Evolutionary conservation across 2,888 invertebrate species (phyloP).

Genomic region (Noctua janthina): DNA sequence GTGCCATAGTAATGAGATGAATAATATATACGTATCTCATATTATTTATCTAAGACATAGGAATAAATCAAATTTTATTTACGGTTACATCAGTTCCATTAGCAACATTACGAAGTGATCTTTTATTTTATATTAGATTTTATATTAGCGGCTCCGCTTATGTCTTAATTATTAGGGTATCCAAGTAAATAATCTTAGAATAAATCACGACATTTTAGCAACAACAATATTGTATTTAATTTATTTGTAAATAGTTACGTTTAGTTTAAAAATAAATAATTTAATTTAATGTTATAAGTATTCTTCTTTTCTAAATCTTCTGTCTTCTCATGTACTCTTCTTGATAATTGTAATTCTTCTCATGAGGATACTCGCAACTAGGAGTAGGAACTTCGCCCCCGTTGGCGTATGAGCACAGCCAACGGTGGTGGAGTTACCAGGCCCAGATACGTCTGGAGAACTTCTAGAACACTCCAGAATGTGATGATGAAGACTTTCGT

Average conservation of each 20-base stretch:
- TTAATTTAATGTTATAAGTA: background rate
- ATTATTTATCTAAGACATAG: background rate
- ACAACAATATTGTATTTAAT: background rate
- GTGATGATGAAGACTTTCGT: background rate
- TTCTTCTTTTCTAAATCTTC: constrained; percentile 7
- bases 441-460: constrained; percentile 86
- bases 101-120: background rate
- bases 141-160: too few relatives aligned
- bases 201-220: background rate
- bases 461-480: constrained; percentile 48
- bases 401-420: constrained; percentile 92
- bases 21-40: background rate
- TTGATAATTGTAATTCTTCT: constrained; percentile 6
- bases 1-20: background rate
- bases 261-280: background rate
- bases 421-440: constrained; percentile 97
- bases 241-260: too few relatives aligned
- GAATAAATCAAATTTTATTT: background rate
- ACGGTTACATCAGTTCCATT: background rate
- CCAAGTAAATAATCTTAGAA: background rate
- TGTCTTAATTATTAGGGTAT: background rate
- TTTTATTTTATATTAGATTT: too few relatives aligned
- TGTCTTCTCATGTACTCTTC: background rate
- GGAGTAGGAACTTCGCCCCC: constrained; percentile 94
- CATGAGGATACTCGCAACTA: constrained; percentile 88